Percentiles rank a stretch among this genome's conserved stretches.
phyloP scores from a whole-genome alignment of 2,797 vertebrate genomes.

The Diplodus puntazzo region DNA sequence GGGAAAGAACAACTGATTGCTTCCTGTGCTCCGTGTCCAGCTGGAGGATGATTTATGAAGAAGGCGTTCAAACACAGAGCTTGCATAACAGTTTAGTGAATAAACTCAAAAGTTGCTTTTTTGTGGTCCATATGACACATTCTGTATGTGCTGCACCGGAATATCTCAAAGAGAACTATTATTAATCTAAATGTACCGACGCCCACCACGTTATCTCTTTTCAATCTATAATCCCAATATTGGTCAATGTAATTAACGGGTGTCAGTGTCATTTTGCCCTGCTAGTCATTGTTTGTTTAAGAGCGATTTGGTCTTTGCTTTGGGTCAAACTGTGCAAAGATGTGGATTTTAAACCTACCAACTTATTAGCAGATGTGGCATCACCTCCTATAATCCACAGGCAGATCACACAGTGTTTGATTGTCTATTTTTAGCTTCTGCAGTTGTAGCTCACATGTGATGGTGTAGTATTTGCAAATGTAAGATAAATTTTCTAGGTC shows the following conservation, averaged over 20 bases:
- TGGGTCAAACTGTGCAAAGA: background rate
- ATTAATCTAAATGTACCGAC: background rate
- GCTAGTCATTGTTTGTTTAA: background rate
- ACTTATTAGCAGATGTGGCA: background rate
- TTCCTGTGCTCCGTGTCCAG: conserved; percentile 1
- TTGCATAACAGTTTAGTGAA: background rate
- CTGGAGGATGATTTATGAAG: conserved; percentile 6
- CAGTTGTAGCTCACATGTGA: conserved; percentile 6
- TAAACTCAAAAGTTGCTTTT: conserved; percentile 1
- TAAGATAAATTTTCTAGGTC: conserved; percentile 45
- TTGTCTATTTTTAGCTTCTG: conserved; percentile 18
- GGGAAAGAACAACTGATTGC: conserved; percentile 11
- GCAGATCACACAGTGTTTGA: background rate
- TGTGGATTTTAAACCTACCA: conserved; percentile 1
- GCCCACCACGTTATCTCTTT: no score
- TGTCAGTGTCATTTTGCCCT: background rate
- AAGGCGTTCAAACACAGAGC: background rate
- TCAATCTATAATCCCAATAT: background rate
- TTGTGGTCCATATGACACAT: background rate
- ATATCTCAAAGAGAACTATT: background rate
- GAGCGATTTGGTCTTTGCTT: background rate
- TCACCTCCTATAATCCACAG: background rate
- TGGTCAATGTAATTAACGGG: background rate
- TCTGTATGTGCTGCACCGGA: no score
- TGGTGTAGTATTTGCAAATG: conserved; percentile 43